Conservation (phyloP, 92 coral and sea anemone species). For the Palythoa heliodiscus region DNA sequence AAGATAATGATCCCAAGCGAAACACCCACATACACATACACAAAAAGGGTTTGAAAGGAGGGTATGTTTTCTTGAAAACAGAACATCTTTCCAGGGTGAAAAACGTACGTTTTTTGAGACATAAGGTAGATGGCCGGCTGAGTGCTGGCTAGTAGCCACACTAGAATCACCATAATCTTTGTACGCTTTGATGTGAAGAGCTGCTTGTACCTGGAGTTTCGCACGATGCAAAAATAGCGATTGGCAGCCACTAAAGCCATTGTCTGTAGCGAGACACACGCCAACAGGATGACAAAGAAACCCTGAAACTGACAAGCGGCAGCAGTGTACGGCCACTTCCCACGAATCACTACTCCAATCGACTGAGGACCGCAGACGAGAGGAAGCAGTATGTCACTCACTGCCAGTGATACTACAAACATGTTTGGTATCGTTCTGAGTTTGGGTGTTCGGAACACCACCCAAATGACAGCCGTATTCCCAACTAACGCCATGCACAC, state of each 20-base stretch:
- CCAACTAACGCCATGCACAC: constrained; percentile 51
- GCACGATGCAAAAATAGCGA: constrained; percentile 72
- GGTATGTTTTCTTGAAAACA: constrained; percentile 64
- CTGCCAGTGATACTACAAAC: constrained; percentile 66
- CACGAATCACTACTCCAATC: constrained; percentile 44
- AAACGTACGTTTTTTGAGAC: constrained; percentile 60
- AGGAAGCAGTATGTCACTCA: constrained; percentile 64
- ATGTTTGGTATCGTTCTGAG: constrained; percentile 61
- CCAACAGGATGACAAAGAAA: constrained; percentile 59
- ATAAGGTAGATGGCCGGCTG: constrained; percentile 70
- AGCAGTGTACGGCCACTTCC: constrained; percentile 63
- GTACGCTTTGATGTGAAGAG: constrained; percentile 57
- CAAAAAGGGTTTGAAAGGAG: constrained; percentile 46
- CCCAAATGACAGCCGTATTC: constrained; percentile 64
- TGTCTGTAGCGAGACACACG: constrained; percentile 62
- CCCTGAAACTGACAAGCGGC: constrained; percentile 74
- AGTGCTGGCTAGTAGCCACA: constrained; percentile 57
- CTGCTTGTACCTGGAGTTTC: constrained; percentile 47
- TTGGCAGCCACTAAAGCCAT: constrained; percentile 73
- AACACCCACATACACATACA: constrained; percentile 53
- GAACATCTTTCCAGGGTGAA: constrained; percentile 72
- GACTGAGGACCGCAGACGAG: constrained; percentile 58
- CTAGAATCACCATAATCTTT: constrained; percentile 46
- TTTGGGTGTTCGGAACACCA: constrained; percentile 58
- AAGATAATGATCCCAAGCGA: constrained; percentile 47